Base-by-base conservation (phyloP, 2,797 vertebrate genomes). In the Poecilia gillii region DNA sequence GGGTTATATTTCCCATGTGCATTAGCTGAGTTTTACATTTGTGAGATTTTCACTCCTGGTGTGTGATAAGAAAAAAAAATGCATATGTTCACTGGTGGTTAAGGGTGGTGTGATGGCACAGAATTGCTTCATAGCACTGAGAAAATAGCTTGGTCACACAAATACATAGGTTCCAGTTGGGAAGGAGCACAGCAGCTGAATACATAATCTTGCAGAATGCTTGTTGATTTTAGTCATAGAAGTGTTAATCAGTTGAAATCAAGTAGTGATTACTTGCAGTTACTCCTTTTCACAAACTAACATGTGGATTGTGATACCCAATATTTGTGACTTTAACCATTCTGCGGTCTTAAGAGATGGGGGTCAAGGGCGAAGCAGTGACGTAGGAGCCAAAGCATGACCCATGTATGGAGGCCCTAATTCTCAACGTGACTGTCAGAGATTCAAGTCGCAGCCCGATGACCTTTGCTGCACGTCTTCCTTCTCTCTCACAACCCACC, bases 1-100 rank as follows among this genome's bases (percentile, higher is more conserved):
- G 91, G 89, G 87, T 89, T 90, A 86, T 93, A 95, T 94, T 94
- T 94, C 94, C 93, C 94, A 80, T 79, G 94, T 94, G 94, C 87
- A 92, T 94, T 91, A 90, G 89, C 79, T 91, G 85, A 77, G 91
- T 92, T 94, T 93, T 87, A 92, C 83, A 90, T 94, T 93, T 94
- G 93, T 86, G 78, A 86, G 83, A 91, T 89, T 85, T 77, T 75
- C 25, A 72, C 76, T 85, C 51, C 16, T 83, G 88, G 83, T 83
- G 87, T 90, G 80, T 90, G 80, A 79, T 80, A 89, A 90, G 84
- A 83, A 82, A 73, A 82, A 88, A 91, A 86, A 85, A 88, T 23
- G 31, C 1, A 41, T 23, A 68, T 86, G 75, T 79, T 91, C 51
- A 73, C 85, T 81, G 84, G 82, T 87, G 82, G 81, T 90, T 77